phyloP scores from a whole-genome alignment of 2,113 vertebrate genomes.

The Dasypus novemcinctus region DNA sequence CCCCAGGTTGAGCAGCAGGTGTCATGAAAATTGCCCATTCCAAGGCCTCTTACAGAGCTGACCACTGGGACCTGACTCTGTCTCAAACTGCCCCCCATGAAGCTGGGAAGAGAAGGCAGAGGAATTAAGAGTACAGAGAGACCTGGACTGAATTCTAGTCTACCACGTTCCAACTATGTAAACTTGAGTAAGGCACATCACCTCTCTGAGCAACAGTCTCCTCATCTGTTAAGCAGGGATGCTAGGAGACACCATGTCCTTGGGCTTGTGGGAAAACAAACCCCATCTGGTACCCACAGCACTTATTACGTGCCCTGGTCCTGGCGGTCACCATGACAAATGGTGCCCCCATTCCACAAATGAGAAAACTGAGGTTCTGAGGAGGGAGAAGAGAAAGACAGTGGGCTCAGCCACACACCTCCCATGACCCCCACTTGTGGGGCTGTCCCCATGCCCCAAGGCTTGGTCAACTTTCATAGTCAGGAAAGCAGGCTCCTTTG shows the following conservation, averaged over 20 bases:
- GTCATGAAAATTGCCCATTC: background rate
- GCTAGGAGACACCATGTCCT: background rate
- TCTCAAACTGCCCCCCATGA: background rate
- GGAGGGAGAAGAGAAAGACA: background rate
- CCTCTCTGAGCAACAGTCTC: background rate
- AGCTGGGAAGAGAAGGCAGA: background rate
- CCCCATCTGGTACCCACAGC: fast-evolving
- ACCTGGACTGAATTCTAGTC: background rate
- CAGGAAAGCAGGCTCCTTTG: background rate
- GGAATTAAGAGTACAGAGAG: background rate
- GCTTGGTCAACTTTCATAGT: background rate
- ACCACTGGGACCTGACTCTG: background rate
- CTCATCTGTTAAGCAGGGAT: background rate
- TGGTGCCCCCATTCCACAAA: background rate
- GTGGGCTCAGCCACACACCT: fast-evolving
- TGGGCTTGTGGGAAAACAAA: background rate
- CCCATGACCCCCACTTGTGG: background rate
- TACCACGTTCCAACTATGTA: background rate
- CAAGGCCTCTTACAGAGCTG: background rate
- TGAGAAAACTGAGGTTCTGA: background rate
- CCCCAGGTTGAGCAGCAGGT: background rate
- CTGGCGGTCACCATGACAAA: background rate
- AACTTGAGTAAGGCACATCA: background rate
- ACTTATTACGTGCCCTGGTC: background rate
- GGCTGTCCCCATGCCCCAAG: background rate